phyloP scores from a whole-genome alignment of 2,113 vertebrate genomes.

The Brachypodius melanocephalos region DNA sequence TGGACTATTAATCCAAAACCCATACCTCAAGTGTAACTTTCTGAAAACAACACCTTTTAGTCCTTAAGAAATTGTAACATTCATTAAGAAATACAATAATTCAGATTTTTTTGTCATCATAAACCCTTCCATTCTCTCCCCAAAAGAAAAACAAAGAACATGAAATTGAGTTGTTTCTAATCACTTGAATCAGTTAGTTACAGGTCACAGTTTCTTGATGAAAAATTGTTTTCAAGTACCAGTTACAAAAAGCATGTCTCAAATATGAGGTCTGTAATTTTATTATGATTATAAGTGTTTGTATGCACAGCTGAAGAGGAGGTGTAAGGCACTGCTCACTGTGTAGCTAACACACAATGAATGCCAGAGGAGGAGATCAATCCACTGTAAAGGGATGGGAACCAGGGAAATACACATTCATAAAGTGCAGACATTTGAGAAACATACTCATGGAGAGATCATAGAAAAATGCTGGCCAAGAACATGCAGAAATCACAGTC shows the following conservation, averaged over 20 bases:
- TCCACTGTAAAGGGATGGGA: background rate
- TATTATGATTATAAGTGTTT: background rate
- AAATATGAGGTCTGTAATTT: background rate
- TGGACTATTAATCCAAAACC: background rate
- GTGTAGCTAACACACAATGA: background rate
- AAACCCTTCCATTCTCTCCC: background rate
- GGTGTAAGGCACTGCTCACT: background rate
- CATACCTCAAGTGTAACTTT: background rate
- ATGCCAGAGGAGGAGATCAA: background rate
- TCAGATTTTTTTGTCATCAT: background rate
- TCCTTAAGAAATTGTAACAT: background rate
- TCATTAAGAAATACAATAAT: background rate
- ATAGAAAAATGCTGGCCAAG: background rate
- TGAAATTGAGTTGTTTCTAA: background rate
- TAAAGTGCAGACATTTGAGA: background rate
- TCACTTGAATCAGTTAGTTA: background rate
- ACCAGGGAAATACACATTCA: background rate
- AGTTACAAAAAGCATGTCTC: background rate
- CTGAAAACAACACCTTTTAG: background rate
- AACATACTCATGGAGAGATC: background rate
- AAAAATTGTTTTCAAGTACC: slow-evolving; percentile 20
- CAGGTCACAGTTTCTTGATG: background rate
- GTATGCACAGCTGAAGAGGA: slow-evolving; percentile 5
- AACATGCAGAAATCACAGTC: background rate
- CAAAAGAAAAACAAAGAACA: background rate